Evolutionary conservation across 1,140 invertebrate species (phyloP).

Genomic region (Theocolax elegans): DNA sequence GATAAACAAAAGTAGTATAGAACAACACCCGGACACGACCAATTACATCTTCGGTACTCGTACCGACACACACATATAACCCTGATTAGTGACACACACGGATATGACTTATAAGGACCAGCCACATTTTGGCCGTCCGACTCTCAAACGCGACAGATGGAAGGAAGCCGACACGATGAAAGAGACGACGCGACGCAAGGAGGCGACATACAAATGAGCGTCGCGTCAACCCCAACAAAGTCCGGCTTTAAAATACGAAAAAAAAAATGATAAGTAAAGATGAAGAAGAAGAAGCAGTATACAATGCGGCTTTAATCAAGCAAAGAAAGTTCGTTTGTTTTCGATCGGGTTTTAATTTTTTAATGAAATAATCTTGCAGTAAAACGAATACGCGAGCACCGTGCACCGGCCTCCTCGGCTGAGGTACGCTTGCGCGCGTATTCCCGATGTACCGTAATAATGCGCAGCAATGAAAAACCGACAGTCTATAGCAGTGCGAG

Average conservation of each 20-base stretch:
- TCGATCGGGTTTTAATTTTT: constrained; percentile 69
- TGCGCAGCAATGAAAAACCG: constrained; percentile 68
- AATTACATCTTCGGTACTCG: constrained; percentile 61
- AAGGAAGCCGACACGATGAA: constrained; percentile 13
- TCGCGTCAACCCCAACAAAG: constrained; percentile 7
- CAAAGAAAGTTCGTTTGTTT: constrained; percentile 64
- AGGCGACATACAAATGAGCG: not conserved
- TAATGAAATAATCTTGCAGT: constrained; percentile 69
- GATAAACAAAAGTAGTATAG: constrained; percentile 40
- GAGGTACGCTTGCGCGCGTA: constrained; percentile 43
- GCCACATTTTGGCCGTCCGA: not conserved
- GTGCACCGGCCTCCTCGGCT: constrained; percentile 42
- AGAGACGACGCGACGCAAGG: constrained; percentile 17
- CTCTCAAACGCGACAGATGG: not conserved
- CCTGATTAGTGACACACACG: constrained; percentile 45
- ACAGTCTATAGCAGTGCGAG: constrained; percentile 69
- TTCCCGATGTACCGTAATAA: constrained; percentile 61
- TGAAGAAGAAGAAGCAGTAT: constrained; percentile 41
- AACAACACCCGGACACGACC: constrained; percentile 38
- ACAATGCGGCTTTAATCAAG: constrained; percentile 58
- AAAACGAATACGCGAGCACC: constrained; percentile 57
- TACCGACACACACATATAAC: constrained; percentile 55
- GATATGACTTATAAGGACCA: constrained; percentile 37
- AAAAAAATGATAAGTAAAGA: constrained; percentile 32
- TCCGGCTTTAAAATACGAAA: constrained; percentile 39